Evolutionary conservation across 2,113 vertebrate species (phyloP).

Genomic region (Tyto alba): DNA sequence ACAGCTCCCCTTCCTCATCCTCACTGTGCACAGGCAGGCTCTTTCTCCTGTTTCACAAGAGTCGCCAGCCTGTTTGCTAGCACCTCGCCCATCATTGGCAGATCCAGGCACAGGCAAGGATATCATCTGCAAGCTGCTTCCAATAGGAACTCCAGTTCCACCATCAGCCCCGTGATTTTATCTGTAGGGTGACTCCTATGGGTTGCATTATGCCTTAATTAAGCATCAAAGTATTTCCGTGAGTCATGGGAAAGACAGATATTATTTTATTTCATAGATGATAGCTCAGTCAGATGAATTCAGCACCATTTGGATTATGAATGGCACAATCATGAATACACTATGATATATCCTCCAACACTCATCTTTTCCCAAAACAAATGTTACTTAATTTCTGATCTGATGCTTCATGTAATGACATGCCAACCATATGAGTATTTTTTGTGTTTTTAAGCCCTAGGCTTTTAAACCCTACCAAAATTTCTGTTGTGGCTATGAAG

Average conservation of each 20-base stretch:
- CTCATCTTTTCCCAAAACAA: conserved; percentile 13
- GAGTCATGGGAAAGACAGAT: not conserved
- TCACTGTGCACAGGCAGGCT: rapidly evolving
- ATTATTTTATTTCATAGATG: not conserved
- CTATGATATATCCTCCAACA: not conserved
- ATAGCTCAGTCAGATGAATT: not conserved
- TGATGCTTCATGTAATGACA: not conserved
- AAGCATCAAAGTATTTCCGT: not conserved
- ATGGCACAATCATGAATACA: not conserved
- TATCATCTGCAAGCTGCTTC: not conserved
- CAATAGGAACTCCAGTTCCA: not conserved
- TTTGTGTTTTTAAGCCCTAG: not conserved
- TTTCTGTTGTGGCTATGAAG: not conserved
- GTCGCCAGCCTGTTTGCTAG: not conserved
- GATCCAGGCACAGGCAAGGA: not conserved
- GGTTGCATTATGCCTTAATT: not conserved
- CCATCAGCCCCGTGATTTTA: not conserved
- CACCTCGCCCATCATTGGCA: not conserved
- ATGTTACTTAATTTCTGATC: not conserved
- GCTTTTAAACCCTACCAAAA: not conserved
- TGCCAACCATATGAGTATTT: not conserved
- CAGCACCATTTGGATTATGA: not conserved
- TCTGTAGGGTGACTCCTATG: not conserved
- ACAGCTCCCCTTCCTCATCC: not conserved
- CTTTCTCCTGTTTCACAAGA: not conserved